These are phyloP conservation scores for Hemicentrotus pulcherrimus DNA, from an alignment of 35 echinoderm and acorn worm genomes.

Conservation along the genomic window DNA sequence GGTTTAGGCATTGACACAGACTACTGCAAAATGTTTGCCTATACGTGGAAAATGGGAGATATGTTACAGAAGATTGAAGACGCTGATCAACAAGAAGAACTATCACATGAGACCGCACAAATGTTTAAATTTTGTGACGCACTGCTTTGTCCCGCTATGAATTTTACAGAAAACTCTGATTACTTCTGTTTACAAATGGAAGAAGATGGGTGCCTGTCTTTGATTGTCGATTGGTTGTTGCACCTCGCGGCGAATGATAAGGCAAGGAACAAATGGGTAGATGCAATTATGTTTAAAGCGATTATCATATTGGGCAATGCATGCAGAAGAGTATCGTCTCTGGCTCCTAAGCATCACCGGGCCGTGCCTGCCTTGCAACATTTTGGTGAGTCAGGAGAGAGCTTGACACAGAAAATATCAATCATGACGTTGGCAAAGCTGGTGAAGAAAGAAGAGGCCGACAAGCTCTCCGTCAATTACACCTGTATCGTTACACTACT, in stretches of 20 bases:
- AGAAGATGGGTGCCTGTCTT: slow-evolving; percentile 41
- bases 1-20: neutral
- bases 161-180: slow-evolving; percentile 72
- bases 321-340: slow-evolving; percentile 31
- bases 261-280: slow-evolving; percentile 55
- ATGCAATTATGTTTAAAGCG: slow-evolving; percentile 57
- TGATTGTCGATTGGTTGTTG: slow-evolving; percentile 61
- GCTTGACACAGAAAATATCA: slow-evolving; percentile 61
- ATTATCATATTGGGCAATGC: slow-evolving; percentile 75
- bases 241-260: slow-evolving; percentile 29
- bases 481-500: slow-evolving; percentile 69
- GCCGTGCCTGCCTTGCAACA: slow-evolving; percentile 51
- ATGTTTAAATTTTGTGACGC: neutral
- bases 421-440: slow-evolving; percentile 73
- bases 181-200: slow-evolving; percentile 56
- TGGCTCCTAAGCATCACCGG: slow-evolving; percentile 14
- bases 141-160: slow-evolving; percentile 53
- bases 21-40: neutral
- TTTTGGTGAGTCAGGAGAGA: slow-evolving; percentile 41
- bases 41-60: neutral
- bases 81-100: neutral
- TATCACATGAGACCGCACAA: neutral
- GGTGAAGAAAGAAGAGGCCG: slow-evolving; percentile 71
- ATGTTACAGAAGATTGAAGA: neutral
- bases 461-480: slow-evolving; percentile 53